A percentile compares a stretch with the other conserved stretches of the same genome.
phyloP scores from a whole-genome alignment of 2,888 invertebrate genomes.

The Cheilosia grossa region DNA sequence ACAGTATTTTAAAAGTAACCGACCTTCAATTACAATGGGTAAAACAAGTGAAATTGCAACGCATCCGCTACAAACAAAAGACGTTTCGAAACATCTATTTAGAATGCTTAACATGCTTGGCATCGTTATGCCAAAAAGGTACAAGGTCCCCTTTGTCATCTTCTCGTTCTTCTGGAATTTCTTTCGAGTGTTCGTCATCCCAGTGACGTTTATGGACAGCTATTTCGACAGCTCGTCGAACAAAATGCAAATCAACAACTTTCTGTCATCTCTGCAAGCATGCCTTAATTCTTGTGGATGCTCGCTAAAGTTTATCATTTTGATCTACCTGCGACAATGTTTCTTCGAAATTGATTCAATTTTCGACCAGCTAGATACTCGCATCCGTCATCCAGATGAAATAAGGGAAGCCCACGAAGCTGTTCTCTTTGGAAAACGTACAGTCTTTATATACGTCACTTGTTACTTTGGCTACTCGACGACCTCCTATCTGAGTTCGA shows the following conservation, averaged over 20 bases:
- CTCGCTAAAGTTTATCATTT: conserved; percentile 77
- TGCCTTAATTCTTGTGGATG: conserved; percentile 77
- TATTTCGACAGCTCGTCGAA: conserved; percentile 67
- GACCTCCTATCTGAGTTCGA: conserved; percentile 74
- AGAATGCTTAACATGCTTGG: conserved; percentile 24
- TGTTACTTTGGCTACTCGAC: conserved; percentile 76
- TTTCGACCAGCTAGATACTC: conserved; percentile 77
- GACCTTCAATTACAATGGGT: no score
- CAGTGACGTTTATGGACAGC: conserved; percentile 75
- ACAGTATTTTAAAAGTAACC: no score
- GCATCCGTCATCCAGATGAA: conserved; percentile 73
- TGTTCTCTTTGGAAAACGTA: conserved; percentile 74
- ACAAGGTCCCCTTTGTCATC: conserved; percentile 70
- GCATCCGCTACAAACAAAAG: conserved; percentile 1
- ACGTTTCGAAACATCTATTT: conserved; percentile 24
- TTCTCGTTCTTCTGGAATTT: conserved; percentile 76
- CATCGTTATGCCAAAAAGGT: conserved; percentile 64
- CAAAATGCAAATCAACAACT: conserved; percentile 63
- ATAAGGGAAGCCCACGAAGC: conserved; percentile 67
- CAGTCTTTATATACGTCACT: conserved; percentile 73
- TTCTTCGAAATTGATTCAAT: conserved; percentile 75
- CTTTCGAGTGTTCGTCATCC: conserved; percentile 75
- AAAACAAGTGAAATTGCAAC: no score
- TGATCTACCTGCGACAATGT: conserved; percentile 74
- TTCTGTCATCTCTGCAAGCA: conserved; percentile 78